Conservation (phyloP, 2,113 vertebrate species). For the Poeciliopsis retropinna region DNA sequence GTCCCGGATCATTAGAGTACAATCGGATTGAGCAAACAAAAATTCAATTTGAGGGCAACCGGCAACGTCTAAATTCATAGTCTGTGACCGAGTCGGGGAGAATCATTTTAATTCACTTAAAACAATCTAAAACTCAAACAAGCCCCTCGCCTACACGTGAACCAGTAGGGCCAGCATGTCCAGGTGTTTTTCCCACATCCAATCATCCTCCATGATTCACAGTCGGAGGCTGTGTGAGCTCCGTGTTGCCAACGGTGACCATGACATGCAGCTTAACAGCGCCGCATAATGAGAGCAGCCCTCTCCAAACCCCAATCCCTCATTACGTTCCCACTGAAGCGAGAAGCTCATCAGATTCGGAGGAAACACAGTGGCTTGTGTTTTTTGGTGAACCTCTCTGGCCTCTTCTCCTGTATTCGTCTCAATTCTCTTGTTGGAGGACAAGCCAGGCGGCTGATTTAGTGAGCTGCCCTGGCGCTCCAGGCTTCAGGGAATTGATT, state of each 20-base stretch:
- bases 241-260: conserved; percentile 21
- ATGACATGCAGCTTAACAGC: conserved; percentile 9
- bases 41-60: no score
- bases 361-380: neutral
- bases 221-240: conserved; percentile 17
- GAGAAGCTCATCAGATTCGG: conserved; percentile 11
- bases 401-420: neutral
- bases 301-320: conserved; percentile 17
- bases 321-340: conserved; percentile 19
- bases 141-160: neutral
- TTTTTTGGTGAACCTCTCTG: neutral
- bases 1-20: no score
- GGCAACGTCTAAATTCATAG: neutral
- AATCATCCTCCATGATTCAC: conserved; percentile 23
- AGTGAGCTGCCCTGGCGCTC: neutral
- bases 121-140: conserved; percentile 14
- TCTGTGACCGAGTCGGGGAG: neutral
- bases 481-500: conserved; percentile 37
- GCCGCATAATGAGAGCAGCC: conserved; percentile 52
- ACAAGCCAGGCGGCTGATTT: conserved; percentile 41
- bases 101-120: conserved; percentile 8
- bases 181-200: conserved; percentile 24
- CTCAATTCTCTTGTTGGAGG: conserved; percentile 11
- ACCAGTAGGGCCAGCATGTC: conserved; percentile 3
- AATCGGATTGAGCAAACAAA: no score